A percentile compares a stretch with the other conserved stretches of the same genome.
phyloP scores from a whole-genome alignment of 2,888 invertebrate species.

The Aelia acuminata region DNA sequence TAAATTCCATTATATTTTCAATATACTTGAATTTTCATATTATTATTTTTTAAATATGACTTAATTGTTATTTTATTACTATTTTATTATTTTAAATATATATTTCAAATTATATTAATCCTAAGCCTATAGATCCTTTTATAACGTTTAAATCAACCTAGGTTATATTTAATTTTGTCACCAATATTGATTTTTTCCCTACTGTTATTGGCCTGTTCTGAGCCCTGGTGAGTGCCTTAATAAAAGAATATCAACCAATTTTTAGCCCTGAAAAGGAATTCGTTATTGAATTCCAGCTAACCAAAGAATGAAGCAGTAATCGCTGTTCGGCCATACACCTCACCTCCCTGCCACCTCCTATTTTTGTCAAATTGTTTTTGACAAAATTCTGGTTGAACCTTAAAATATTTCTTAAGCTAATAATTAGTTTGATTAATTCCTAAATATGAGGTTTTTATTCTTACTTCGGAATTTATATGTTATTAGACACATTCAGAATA shows the following conservation, averaged over 20 bases:
- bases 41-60: no score
- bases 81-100: no score
- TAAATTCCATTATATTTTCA: no score
- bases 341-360: neutral
- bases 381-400: neutral
- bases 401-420: neutral
- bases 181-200: neutral
- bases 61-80: no score
- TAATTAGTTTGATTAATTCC: no score
- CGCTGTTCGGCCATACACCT: neutral
- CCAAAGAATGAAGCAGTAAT: constrained; percentile 4
- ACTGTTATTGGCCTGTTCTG: neutral
- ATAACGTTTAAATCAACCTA: neutral
- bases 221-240: neutral
- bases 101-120: no score
- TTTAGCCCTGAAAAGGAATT: neutral
- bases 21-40: no score
- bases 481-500: no score
- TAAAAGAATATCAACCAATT: constrained; percentile 21
- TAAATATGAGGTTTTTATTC: no score
- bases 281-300: constrained; percentile 30
- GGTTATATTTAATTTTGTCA: neutral
- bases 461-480: no score
- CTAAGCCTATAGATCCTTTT: neutral
- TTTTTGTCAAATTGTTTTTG: neutral